Evolutionary conservation across 2,113 vertebrate species (phyloP), one percentile per base, ranked within the genome.

Genomic region (Melanotaenia duboulayi): DNA sequence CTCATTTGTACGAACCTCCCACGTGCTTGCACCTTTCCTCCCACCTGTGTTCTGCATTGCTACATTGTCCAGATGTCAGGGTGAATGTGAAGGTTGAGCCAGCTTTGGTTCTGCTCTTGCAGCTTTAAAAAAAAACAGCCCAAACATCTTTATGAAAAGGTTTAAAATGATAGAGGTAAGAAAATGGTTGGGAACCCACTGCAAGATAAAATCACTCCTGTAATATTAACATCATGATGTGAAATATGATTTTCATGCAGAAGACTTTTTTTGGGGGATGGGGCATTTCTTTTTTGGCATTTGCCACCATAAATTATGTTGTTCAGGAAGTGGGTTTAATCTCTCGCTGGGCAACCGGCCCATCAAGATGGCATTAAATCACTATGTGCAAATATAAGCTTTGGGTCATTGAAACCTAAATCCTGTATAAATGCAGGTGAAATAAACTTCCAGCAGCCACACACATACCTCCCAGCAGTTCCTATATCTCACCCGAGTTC

Each of bases 281-380:
- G 6, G 28, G 28, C 3, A n/a, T n/a, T n/a, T 40, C 3, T 9
- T 11, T 75, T 35, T 52, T 81, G 44, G 49, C 59, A 65, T 82
- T 85, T 78, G 49, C 52, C 39, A 22, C 65, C 35, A 64, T 69
- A 51, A 64, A 78, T 87, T 74, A 81, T 76, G 78, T 62, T 71
- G 54, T 54, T 17, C 62, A 39, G 74, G 63, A 82, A 85, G 68
- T 76, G n/a, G 32, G 25, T 80, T 77, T 70, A 81, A 82, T 80
- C 76, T 74, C 57, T 71, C 17, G 8, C 44, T 51, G 44, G 60
- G 63, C 80, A 82, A 61, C 20, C 1, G 75, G 40, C 70, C 51
- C 64, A 63, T 67, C 57, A 40, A 44, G 59, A 57, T 69, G 71
- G 79, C 68, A 72, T 46, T 58, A 76, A 78, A 70, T 25, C 22